These are phyloP conservation scores for Darevskia nairensis DNA, from an alignment of 2,797 vertebrate genomes.

Conservation along the genomic window DNA sequence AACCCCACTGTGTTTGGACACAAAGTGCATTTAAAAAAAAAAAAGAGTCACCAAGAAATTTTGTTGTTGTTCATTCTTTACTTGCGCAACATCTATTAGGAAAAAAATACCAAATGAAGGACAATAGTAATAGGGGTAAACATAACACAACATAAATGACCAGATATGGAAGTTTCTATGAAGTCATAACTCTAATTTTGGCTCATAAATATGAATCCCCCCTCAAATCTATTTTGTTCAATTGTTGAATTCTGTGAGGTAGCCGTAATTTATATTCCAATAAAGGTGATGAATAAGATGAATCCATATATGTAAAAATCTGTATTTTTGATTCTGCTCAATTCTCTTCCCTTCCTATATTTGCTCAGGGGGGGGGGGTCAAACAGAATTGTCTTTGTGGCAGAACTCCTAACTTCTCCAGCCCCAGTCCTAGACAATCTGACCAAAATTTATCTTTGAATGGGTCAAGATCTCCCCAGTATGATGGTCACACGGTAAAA, in stretches of 20 bases:
- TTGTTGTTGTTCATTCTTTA: background rate
- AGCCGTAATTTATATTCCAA: background rate
- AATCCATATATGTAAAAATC: background rate
- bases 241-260: background rate
- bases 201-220: background rate
- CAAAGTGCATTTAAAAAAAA: too few relatives aligned
- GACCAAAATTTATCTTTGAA: background rate
- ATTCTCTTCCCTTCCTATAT: background rate
- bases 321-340: background rate
- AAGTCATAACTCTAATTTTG: background rate
- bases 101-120: background rate
- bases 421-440: background rate
- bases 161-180: background rate
- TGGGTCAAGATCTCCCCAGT: background rate
- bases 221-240: background rate
- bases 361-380: background rate
- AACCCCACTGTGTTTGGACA: background rate
- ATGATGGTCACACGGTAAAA: background rate
- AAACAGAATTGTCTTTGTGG: background rate
- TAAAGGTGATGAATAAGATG: background rate
- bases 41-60: background rate
- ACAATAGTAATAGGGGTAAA: background rate
- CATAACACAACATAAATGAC: background rate
- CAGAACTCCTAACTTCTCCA: background rate
- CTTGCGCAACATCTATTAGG: background rate